phyloP scores from a whole-genome alignment of 2,888 invertebrate genomes.

The Camptogramma bilineatum region DNA sequence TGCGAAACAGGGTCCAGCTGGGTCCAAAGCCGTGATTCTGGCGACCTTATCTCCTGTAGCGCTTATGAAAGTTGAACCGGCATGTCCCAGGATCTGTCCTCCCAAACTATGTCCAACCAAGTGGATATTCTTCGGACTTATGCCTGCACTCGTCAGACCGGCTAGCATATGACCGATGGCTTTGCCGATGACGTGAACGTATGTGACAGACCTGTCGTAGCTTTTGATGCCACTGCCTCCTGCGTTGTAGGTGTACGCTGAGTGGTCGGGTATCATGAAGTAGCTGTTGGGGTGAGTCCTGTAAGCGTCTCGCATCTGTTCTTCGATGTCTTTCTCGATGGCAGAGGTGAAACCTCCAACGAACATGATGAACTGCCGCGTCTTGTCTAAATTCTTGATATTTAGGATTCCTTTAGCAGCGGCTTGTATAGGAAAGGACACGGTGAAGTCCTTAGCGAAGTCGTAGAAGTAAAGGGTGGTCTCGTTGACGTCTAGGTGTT shows the following conservation, averaged over 20 bases:
- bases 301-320: slow-evolving; percentile 68
- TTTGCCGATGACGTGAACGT: slow-evolving; percentile 74
- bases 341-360: slow-evolving; percentile 74
- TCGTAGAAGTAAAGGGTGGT: slow-evolving; percentile 71
- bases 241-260: slow-evolving; percentile 70
- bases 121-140: slow-evolving; percentile 68
- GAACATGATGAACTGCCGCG: slow-evolving; percentile 67
- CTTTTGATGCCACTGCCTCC: slow-evolving; percentile 64
- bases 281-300: slow-evolving; percentile 69
- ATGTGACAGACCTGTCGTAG: slow-evolving; percentile 72
- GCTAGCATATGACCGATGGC: slow-evolving; percentile 66
- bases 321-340: slow-evolving; percentile 69
- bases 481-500: slow-evolving; percentile 68
- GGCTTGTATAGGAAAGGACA: slow-evolving; percentile 59
- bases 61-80: slow-evolving; percentile 63
- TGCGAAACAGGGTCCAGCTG: slow-evolving; percentile 78
- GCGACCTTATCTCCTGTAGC: slow-evolving; percentile 63
- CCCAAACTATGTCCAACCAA: slow-evolving; percentile 78
- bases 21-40: slow-evolving; percentile 74
- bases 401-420: slow-evolving; percentile 67
- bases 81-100: slow-evolving; percentile 70
- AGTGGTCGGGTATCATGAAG: slow-evolving; percentile 77
- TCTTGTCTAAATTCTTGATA: slow-evolving; percentile 59
- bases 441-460: slow-evolving; percentile 57
- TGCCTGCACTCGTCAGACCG: slow-evolving; percentile 57